phyloP scores from a whole-genome alignment of 2,113 vertebrate species.

The Platichthys flesus region DNA sequence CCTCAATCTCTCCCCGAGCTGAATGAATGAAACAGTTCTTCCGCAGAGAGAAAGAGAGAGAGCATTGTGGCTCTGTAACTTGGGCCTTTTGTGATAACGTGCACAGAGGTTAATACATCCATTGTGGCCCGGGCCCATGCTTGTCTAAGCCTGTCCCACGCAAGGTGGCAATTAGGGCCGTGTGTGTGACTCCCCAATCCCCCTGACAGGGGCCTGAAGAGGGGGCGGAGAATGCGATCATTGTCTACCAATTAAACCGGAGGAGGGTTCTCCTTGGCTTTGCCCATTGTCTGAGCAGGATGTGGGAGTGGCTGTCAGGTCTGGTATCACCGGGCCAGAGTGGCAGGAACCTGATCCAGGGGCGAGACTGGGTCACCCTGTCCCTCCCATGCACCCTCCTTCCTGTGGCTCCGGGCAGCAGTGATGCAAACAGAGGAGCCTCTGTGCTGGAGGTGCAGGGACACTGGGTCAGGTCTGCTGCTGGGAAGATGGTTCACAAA shows the following conservation, averaged over 20 bases:
- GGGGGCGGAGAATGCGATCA: constrained; percentile 62
- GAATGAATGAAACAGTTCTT: constrained; percentile 65
- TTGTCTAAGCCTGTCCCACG: constrained; percentile 49
- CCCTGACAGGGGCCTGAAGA: constrained; percentile 35
- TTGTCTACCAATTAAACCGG: constrained; percentile 74
- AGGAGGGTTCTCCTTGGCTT: constrained; percentile 41
- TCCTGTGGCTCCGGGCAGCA: constrained; percentile 22
- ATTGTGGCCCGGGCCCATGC: constrained; percentile 52
- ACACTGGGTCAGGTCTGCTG: constrained; percentile 21
- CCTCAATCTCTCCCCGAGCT: constrained; percentile 20
- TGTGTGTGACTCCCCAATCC: constrained; percentile 45
- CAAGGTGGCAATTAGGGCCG: constrained; percentile 70
- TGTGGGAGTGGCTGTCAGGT: constrained; percentile 66
- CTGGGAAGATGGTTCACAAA: constrained; percentile 30
- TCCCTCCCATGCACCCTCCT: constrained; percentile 17
- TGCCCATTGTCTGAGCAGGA: constrained; percentile 68
- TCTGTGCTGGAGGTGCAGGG: constrained; percentile 56
- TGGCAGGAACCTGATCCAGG: constrained; percentile 67
- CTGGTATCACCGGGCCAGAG: constrained; percentile 56
- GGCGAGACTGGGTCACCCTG: constrained; percentile 39
- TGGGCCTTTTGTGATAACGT: constrained; percentile 59
- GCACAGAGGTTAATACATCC: constrained; percentile 69
- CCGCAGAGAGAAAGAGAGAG: constrained; percentile 47
- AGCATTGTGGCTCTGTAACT: constrained; percentile 63
- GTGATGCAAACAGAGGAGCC: constrained; percentile 63